Evolutionary conservation across 2,797 vertebrate species (phyloP).

Genomic region (Myotis findleyi): DNA sequence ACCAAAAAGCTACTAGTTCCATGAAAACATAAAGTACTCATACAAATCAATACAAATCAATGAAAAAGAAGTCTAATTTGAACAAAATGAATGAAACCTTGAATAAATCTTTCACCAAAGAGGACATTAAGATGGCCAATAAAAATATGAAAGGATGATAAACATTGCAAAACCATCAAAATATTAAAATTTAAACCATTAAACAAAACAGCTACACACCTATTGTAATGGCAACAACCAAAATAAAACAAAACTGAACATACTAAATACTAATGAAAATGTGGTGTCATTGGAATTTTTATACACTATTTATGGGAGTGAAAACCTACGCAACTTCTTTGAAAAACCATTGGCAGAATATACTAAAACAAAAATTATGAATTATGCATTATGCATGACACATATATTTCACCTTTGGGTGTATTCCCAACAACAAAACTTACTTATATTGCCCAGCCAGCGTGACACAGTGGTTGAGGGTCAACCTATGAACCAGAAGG

Average conservation of each 20-base stretch:
- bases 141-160: not conserved
- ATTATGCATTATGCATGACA: not conserved
- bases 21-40: not conserved
- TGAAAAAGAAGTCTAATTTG: not conserved
- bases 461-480: no score
- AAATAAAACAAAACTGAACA: not conserved
- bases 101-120: not conserved
- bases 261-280: not conserved
- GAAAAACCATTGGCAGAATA: not conserved
- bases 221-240: not conserved
- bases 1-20: not conserved
- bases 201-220: not conserved
- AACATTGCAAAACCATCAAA: not conserved
- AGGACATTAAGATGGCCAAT: not conserved
- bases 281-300: not conserved
- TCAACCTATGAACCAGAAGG: no score
- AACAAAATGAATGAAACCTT: constrained; percentile 15
- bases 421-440: not conserved
- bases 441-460: no score
- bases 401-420: not conserved
- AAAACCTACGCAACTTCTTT: constrained; percentile 27
- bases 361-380: constrained; percentile 3
- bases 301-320: not conserved
- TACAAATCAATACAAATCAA: constrained; percentile 35
- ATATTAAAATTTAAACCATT: constrained; percentile 44